Percentiles rank a stretch among this genome's conserved stretches.
These are phyloP conservation scores for Acrocyrtus sp. DNA, from an alignment of 2,888 invertebrate species.

Conservation along the genomic window DNA sequence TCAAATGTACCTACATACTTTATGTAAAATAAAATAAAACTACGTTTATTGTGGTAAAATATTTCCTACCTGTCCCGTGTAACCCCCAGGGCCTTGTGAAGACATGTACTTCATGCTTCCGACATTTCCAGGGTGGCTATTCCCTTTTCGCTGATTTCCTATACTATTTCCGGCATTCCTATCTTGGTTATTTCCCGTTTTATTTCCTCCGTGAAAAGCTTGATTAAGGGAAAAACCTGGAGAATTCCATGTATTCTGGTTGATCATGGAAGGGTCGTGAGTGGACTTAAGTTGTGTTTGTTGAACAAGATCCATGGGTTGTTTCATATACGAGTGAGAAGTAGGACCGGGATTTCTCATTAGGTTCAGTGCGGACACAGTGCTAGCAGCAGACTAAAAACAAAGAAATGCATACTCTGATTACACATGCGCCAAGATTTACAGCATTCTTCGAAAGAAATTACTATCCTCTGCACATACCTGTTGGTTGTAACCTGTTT, in stretches of 20 bases:
- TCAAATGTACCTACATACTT: no score
- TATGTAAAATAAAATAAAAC: no score
- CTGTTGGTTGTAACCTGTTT: slow-evolving; percentile 53
- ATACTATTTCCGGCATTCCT: slow-evolving; percentile 47
- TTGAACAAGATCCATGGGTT: slow-evolving; percentile 42
- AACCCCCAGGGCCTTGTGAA: slow-evolving; percentile 37
- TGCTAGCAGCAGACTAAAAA: slow-evolving; percentile 53
- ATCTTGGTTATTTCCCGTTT: slow-evolving; percentile 39
- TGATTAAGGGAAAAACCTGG: slow-evolving; percentile 41
- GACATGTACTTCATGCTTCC: slow-evolving; percentile 51
- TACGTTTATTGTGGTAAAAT: background rate
- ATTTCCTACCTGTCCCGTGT: slow-evolving; percentile 52
- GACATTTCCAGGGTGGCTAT: slow-evolving; percentile 33
- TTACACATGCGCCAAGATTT: no score
- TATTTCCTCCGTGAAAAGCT: slow-evolving; percentile 49
- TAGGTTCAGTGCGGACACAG: slow-evolving; percentile 55
- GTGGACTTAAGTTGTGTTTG: slow-evolving; percentile 48
- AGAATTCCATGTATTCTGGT: slow-evolving; percentile 51
- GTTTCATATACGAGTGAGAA: slow-evolving; percentile 51
- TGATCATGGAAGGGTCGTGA: slow-evolving; percentile 53
- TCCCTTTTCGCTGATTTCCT: slow-evolving; percentile 52
- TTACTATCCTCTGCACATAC: no score
- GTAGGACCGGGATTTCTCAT: slow-evolving; percentile 49
- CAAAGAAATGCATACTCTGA: background rate
- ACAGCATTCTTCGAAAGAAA: no score